Conservation (phyloP, 2,113 vertebrate genomes). For the Zonotrichia leucophrys region DNA sequence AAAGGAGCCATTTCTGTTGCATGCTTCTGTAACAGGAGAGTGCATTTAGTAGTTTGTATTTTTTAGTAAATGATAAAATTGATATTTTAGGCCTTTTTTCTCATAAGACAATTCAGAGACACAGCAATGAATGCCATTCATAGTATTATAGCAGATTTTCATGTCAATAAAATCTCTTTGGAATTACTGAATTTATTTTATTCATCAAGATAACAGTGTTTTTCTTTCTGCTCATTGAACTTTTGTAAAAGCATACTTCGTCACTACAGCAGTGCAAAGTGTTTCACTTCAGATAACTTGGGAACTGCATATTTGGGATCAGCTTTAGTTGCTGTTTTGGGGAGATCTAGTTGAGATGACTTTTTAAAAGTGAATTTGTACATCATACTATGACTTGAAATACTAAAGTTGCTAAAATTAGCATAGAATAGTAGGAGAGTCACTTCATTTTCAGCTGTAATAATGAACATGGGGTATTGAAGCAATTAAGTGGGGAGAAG, state of each 20-base stretch:
- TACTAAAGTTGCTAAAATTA: neutral
- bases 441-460: neutral
- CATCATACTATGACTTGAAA: neutral
- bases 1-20: neutral
- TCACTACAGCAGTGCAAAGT: neutral
- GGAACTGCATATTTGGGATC: neutral
- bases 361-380: neutral
- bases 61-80: neutral
- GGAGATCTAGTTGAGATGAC: neutral
- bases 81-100: neutral
- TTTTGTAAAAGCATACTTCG: neutral
- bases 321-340: neutral
- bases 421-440: neutral
- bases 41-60: neutral
- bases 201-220: neutral
- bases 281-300: neutral
- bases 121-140: neutral
- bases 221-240: neutral
- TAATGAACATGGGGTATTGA: neutral
- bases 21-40: neutral
- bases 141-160: neutral
- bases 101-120: neutral
- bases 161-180: neutral
- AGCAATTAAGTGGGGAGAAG: neutral
- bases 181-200: neutral